phyloP scores from a whole-genome alignment of 2,888 invertebrate species.

The Polydrusus tereticollis region DNA sequence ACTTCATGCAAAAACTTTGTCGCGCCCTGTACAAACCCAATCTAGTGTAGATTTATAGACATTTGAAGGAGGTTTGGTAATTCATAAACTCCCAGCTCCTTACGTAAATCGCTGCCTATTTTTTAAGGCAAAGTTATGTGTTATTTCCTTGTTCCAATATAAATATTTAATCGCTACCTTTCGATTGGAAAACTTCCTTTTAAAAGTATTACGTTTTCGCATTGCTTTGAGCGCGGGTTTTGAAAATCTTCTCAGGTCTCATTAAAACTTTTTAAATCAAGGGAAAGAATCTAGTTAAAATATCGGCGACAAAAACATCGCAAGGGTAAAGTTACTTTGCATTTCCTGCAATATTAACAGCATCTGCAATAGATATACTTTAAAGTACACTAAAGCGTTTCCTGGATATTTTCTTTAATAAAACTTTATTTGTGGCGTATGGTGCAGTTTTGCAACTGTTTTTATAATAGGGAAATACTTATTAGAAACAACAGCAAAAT shows the following conservation, averaged over 20 bases:
- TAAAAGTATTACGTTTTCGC: not conserved
- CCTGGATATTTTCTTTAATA: not conserved
- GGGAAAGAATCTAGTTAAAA: not conserved
- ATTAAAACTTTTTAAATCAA: conserved; percentile 8
- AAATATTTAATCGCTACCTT: not conserved
- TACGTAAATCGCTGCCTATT: too few relatives aligned
- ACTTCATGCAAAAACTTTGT: too few relatives aligned
- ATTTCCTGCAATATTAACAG: not conserved
- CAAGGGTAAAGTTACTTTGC: not conserved
- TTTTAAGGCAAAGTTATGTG: not conserved
- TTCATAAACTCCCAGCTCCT: too few relatives aligned
- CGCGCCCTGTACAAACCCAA: too few relatives aligned
- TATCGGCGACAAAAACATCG: not conserved
- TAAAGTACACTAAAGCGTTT: not conserved
- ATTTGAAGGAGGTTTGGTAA: too few relatives aligned
- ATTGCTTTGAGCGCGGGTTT: not conserved
- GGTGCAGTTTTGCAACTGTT: not conserved
- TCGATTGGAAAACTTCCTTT: not conserved
- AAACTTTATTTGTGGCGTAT: not conserved
- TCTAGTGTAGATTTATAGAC: too few relatives aligned
- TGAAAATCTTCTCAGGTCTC: not conserved
- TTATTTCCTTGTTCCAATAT: not conserved
- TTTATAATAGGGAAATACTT: too few relatives aligned
- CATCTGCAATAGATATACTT: not conserved
- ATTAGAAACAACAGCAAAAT: too few relatives aligned